Evolutionary conservation across 2,113 vertebrate species (phyloP), one percentile per base, ranked within the genome.

Genomic region (Leucoraja erinaceus): DNA sequence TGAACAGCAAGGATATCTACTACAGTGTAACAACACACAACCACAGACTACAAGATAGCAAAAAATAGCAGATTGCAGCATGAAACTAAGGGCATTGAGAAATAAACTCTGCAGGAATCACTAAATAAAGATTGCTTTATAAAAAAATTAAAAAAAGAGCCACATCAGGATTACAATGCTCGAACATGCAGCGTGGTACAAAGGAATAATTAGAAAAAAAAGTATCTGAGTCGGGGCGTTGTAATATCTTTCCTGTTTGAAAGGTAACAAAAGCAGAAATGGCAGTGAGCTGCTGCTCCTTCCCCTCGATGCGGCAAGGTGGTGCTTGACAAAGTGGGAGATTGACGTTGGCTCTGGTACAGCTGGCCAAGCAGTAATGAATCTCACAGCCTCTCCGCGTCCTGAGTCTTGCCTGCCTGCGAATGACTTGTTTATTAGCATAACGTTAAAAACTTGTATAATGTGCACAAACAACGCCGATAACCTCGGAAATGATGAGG

Each of bases 281-380:
- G 68, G 90, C 68, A 91, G 90, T 72, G 63, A 91, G 72, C 90
- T 91, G 68, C 66, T 28, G 68, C 66, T 28, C 90, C 16, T 74
- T 38, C 47, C 66, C 47, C 66, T 33, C 47, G 66, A 91, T 91
- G 68, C 66, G 72, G 90, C 63, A 91, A 91, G 90, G 90, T 91
- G 72, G 90, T 74, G 90, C 59, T 72, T 72, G 90, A 72, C 66
- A 91, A 91, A 33, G 90, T 91, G 66, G 66, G 54, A 47, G 68
- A 72, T 72, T 91, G 90, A 91, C 66, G 54, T 25, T 91, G 90
- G 47, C 72, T 31, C 33, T 54, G 38, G 90, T 91, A 91, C 90
- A 91, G 90, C 90, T 91, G 90, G 68, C 31, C 66, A 91, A 72
- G 47, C 31, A 68, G 33, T 91, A 91, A 91, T 70, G 90, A 91